Base-by-base conservation (phyloP, 2,113 vertebrate genomes). In the Oostethus manadensis region DNA sequence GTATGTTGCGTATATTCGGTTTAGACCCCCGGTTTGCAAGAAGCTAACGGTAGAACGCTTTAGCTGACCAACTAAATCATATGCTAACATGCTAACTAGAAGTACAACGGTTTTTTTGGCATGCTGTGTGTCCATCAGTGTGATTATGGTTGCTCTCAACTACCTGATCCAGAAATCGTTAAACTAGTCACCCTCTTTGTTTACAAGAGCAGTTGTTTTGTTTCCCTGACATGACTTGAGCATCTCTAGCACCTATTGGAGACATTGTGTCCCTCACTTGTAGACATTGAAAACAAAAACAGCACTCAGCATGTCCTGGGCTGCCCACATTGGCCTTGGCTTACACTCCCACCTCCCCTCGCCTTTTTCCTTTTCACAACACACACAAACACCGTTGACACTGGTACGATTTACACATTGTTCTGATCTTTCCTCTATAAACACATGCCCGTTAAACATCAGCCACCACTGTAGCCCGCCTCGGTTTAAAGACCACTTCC, bases 231-330 rank as follows among this genome's bases (percentile, higher is more conserved):
- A 70, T 46, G 40, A n/a, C 61, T 56, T 42, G 38, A 61, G 20
- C 68, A 62, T 80, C 74, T 76, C 43, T 47, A 66, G 68, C 53
- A 87, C 79, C 50, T 62, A 62, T 59, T 68, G 63, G 72, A 85
- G 67, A 88, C 85, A 81, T 59, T 60, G 59, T 82, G 89, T 88
- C 80, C 83, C 74, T 85, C 62, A 46, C 51, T 67, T 66, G 48
- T 48, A 71, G 55, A 66, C 68, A 69, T 71, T 78, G 85, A 84
- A 76, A 86, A 67, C 64, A 48, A 29, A 33, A 43, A 48, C 20
- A 33, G 42, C 62, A 43, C 60, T 58, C 54, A 20, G 14, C 7
- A 14, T 40, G 53, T 55, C 53, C 53, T 14, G 1, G 44, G 43
- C 57, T 67, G 64, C 43, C 44, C 44, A 17, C 3, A 11, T 18